phyloP scores from a whole-genome alignment of 2,113 vertebrate genomes.

The Callithrix jacchus region DNA sequence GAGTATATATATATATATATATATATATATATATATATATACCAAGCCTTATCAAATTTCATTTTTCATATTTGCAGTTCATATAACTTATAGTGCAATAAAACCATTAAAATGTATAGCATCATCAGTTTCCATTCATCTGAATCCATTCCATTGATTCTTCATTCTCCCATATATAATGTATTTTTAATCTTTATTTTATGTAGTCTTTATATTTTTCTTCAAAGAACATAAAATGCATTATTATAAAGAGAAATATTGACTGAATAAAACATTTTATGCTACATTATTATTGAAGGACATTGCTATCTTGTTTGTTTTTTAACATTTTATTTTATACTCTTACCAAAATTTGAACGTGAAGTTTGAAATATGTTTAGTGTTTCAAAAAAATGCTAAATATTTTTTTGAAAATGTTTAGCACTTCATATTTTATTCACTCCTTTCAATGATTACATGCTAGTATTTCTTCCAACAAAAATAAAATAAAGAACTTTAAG shows the following conservation, averaged over 20 bases:
- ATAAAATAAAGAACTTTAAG: background rate
- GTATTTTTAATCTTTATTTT: background rate
- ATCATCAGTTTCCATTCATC: background rate
- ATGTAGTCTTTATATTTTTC: background rate
- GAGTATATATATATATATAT: background rate
- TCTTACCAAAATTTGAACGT: background rate
- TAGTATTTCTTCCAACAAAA: background rate
- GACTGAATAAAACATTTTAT: background rate
- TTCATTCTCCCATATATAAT: background rate
- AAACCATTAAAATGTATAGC: background rate
- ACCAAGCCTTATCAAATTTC: background rate
- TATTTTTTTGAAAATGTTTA: background rate
- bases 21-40: background rate
- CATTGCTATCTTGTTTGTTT: background rate
- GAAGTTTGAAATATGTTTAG: background rate
- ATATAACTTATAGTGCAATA: no score
- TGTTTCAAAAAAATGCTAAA: no score
- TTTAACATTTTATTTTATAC: background rate
- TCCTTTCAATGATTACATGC: background rate
- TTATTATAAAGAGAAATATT: background rate
- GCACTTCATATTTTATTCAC: background rate
- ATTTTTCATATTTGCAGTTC: no score
- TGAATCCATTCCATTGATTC: background rate
- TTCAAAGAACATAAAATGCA: background rate
- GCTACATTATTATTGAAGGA: background rate